Evolutionary conservation across 2,888 invertebrate species (phyloP), one percentile per base, ranked within the genome.

Genomic region (Pseudococcus viburni): DNA sequence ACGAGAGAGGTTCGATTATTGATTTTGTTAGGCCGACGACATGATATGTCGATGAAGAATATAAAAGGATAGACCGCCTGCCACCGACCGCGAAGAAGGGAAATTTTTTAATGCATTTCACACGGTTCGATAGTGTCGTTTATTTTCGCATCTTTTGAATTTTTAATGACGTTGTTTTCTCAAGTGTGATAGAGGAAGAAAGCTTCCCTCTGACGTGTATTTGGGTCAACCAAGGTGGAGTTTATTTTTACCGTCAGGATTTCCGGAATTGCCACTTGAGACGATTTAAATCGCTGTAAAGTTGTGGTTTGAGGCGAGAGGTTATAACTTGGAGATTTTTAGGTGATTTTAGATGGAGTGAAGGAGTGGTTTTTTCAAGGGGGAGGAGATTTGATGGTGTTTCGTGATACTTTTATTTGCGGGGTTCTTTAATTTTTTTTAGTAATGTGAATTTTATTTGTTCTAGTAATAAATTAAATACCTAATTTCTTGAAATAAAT

Each of bases 101-200:
- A 19, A 19, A 26, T 22, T 73, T 73, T 73, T 73, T 73, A 73
- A 73, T 73, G 68, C 68, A 73, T 73, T 73, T 73, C 26, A 73
- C 33, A 26, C 68, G 33, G 68, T 15, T 33, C 33, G 68, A 73
- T 33, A 33, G 68, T 73, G 68, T 73, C 68, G 33, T 73, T 73
- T 73, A 73, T 73, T 73, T 73, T 73, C 68, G 68, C 33, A 73
- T 73, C 68, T 73, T 73, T 73, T 73, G 68, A 73, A 33, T 73
- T 73, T 73, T 73, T 73, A 73, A 73, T 73, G 68, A 73, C 68
- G 68, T 73, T 73, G 26, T 73, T 73, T 73, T 73, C 68, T 26
- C 68, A 15, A 73, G 68, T 73, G 15, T 73, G 5, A 17, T 22
- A 2, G 68, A 5, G 33, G n/a, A 73, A 73, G 15, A 26, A 68